Evolutionary conservation across 1,140 invertebrate species (phyloP), one percentile per base, ranked within the genome.

Genomic region (Heliconius hermathena): DNA sequence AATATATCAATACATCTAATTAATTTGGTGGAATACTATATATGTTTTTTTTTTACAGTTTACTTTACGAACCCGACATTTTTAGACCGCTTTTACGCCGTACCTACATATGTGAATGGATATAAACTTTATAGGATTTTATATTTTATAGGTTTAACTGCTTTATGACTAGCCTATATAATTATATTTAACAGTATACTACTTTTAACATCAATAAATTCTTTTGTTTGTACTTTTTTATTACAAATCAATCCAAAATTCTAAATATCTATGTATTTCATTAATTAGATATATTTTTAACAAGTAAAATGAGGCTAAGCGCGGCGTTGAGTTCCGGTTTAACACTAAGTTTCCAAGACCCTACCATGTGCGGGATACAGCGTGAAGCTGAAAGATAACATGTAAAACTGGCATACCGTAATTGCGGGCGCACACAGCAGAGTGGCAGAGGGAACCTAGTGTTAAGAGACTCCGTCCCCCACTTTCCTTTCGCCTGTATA

Each of bases 111-210:
- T 74, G 85, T 78, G 84, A 81, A 85, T 85, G 84, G 82, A 85
- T 85, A 84, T 90, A 90, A 90, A 89, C 86, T 92, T 92, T 91
- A 92, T 90, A 83, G 79, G 81, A 83, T 89, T 89, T 87, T 77
- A 79, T 84, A 79, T 77, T 87, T 89, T 90, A 89, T 90, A 87
- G 83, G 85, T 84, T 83, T 83, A 88, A 87, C 84, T 84, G 84
- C 84, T 89, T 90, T 88, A 85, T 84, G 85, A 77, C 26, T 9
- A 41, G 13, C 71, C 22, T 60, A 76, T 76, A 66, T 49, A 26
- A 26, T 26, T 26, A 60, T 8, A 26, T 38, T 38, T 66, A 66
- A 66, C 13, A 60, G 26, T 29, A 26, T 66, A 13, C 9, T 66
- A 29, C 2, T 16, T 66, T 26, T 66, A 29, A 66, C 1, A 66